Evolutionary conservation across 2,888 invertebrate species (phyloP), one percentile per base, ranked within the genome.

Genomic region (Drosophila histrio): DNA sequence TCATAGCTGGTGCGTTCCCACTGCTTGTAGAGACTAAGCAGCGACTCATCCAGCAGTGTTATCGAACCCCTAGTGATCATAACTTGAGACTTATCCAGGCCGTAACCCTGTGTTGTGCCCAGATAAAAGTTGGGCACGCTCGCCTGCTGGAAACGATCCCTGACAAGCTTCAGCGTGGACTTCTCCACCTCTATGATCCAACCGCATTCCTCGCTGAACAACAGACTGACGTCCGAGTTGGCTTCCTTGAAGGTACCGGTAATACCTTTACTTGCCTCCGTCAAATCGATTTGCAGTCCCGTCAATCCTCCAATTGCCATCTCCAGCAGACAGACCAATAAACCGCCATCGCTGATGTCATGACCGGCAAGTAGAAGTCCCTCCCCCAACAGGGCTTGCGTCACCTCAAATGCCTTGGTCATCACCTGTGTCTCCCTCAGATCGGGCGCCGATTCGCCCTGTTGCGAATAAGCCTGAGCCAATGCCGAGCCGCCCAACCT

Each of bases 1-100:
- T 95, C 95, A 90, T 96, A 98, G 91, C 98, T 98, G 0, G 98
- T 99, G 90, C 97, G 97, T 91, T 99, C 99, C 99, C 99, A 99
- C 89, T 95, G 94, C 86, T 95, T 94, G 91, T 96, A 95, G 36
- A 98, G 92, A 0, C 94, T 92, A 26, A 94, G 92, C 56, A 97
- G 93, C 11, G 93, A 92, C 3, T 94, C 94, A 60, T 94, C 92
- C 2, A 97, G 88, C 7, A 96, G 53, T 1, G 24, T 54, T 1
- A 72, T 77, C 0, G 62, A 57, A 1, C 83, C 74, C 9, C 67
- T 72, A 7, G 64, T 72, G 3, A 92, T 72, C 2, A 67, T 21
- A 4, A 92, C 70, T 0, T 24, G 47, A 0, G 91, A 86, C 3
- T n/a, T 44, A 6, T 94, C 90, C 81, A 96, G 93, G 52, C 97